Percentiles rank a stretch among this genome's conserved stretches.
phyloP scores from a whole-genome alignment of 2,888 invertebrate genomes.

The Pseudococcus longispinus region DNA sequence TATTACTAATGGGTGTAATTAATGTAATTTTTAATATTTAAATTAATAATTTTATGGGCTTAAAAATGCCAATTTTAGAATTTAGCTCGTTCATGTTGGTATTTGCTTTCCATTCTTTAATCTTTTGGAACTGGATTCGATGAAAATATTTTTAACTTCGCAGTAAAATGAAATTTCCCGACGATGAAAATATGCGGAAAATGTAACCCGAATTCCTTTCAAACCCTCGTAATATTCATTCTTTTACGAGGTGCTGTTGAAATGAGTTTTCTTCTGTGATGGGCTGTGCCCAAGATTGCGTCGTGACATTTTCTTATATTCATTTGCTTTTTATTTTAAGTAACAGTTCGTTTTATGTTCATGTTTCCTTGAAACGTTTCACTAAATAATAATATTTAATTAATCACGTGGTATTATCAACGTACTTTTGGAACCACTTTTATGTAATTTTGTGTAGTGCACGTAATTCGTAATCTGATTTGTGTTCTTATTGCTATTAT shows the following conservation, averaged over 20 bases:
- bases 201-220: background rate
- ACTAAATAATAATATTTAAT: background rate
- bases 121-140: background rate
- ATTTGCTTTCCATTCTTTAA: constrained; percentile 24
- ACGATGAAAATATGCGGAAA: constrained; percentile 43
- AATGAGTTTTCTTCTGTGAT: background rate
- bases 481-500: background rate
- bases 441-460: background rate
- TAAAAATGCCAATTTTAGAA: background rate
- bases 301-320: background rate
- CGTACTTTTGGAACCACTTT: background rate
- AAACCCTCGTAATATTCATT: background rate
- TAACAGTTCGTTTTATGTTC: background rate
- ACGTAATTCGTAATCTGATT: background rate
- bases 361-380: background rate
- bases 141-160: background rate
- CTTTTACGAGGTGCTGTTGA: background rate
- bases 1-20: background rate
- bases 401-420: background rate
- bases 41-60: too few relatives aligned
- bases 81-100: constrained; percentile 6
- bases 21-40: too few relatives aligned
- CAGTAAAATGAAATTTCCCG: background rate
- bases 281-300: background rate
- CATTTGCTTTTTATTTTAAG: background rate